Evolutionary conservation across 2,888 invertebrate genomes (phyloP).

Genomic region (Osmoderma eremita): DNA sequence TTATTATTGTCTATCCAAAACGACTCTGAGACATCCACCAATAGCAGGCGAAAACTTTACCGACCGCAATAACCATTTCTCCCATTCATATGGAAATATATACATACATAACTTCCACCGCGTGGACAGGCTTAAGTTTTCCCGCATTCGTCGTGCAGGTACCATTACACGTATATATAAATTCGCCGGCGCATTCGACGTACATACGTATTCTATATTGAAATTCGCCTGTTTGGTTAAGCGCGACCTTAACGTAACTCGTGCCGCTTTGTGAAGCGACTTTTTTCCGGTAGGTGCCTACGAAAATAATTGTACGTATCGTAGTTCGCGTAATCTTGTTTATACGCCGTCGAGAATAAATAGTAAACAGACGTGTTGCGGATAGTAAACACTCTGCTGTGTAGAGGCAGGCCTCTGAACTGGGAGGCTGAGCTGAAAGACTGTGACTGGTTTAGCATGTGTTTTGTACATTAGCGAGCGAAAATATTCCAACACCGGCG

Average conservation of each 20-base stretch:
- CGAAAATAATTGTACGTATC: conserved; percentile 32
- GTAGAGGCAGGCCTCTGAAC: background rate
- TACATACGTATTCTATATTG: conserved; percentile 20
- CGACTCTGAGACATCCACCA: background rate
- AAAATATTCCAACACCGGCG: conserved; percentile 1
- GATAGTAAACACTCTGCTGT: conserved; percentile 29
- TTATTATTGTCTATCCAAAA: no score
- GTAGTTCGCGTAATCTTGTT: conserved; percentile 34
- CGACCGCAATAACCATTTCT: background rate
- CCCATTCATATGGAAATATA: background rate
- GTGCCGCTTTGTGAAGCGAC: conserved; percentile 5
- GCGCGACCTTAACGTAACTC: conserved; percentile 16
- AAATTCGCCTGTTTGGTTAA: conserved; percentile 14
- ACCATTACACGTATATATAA: background rate
- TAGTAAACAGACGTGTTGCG: conserved; percentile 35
- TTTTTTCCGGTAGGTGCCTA: conserved; percentile 13
- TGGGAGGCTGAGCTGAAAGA: no score
- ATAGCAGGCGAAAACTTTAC: conserved; percentile 3
- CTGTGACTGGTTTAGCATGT: conserved; percentile 30
- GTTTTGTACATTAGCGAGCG: background rate
- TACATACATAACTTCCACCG: no score
- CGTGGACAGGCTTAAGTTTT: background rate
- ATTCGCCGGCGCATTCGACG: background rate
- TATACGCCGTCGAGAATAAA: conserved; percentile 33
- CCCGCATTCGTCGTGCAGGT: background rate